These are phyloP conservation scores for Florisuga fusca DNA, from an alignment of 2,797 vertebrate species.

Conservation along the genomic window DNA sequence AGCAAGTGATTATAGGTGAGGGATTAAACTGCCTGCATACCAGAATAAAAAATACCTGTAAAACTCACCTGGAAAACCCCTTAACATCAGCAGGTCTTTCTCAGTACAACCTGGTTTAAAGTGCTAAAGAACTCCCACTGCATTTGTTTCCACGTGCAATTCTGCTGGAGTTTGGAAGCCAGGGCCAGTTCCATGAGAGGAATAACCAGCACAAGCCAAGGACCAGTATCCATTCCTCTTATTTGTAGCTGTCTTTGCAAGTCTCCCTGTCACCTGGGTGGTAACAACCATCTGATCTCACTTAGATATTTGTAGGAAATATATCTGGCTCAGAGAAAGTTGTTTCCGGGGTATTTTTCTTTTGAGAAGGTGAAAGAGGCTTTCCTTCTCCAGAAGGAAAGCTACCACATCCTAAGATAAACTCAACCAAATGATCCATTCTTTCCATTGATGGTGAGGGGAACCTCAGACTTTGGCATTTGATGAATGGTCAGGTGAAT, in stretches of 20 bases:
- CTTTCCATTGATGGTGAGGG: not conserved
- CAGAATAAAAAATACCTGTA: not conserved
- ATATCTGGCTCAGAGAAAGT: not conserved
- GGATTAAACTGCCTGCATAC: not conserved
- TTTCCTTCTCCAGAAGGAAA: not conserved
- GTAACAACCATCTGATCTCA: not conserved
- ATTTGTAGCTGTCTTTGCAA: not conserved
- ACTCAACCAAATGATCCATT: not conserved
- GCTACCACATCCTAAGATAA: not conserved
- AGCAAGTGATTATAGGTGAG: not conserved
- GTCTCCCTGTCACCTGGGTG: not conserved
- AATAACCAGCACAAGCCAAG: not conserved
- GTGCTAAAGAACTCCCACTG: not conserved
- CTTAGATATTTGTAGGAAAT: not conserved
- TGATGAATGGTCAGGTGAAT: not conserved
- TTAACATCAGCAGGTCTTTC: not conserved
- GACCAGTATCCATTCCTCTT: not conserved
- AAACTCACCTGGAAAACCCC: not conserved
- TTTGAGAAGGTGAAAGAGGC: not conserved
- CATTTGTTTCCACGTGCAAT: not conserved
- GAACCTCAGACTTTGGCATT: not conserved
- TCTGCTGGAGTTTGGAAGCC: not conserved
- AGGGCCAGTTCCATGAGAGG: not conserved
- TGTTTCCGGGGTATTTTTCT: not conserved
- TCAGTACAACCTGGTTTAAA: not conserved